Base-by-base conservation (phyloP, 1,140 invertebrate genomes). In the Drosophila nigrodunni region DNA sequence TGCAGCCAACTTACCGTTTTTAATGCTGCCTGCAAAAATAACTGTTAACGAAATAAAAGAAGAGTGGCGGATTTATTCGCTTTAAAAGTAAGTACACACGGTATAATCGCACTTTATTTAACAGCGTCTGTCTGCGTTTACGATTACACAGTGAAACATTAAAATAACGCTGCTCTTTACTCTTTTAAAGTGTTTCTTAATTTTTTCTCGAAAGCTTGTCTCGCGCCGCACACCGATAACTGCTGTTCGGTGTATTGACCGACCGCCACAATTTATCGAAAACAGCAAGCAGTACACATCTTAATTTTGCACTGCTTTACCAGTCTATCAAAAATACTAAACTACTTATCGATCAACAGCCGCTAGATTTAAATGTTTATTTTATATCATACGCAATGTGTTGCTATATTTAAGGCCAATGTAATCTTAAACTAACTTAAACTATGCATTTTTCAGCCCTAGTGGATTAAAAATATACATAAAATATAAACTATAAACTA, bases 221-320 rank as follows among this genome's bases (percentile, higher is more conserved):
- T 35, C 34, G 25, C 6, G 0, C 6, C 21, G 3, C 4, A 37
- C 18, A 18, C 49, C 65, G 59, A 34, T 37, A 46, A 25, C 60
- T 57, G 44, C 35, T 50, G 1, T 3, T 7, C 2, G 11, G 34
- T n/a, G 3, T 18, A 60, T 60, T 7, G 10, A 18, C 64, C 39
- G 18, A 50, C 70, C 62, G 15, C 70, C 46, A 73, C 70, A 67
- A 59, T 25, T 44, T 39, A 62, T 70, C 59, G 67, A 52, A 10
- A 35, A 21, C 34, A 6, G 7, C 2, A n/a, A 21, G 13, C 11
- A n/a, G 9, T 2, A 34, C 4, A n/a, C 1, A 0, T 4, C 0
- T n/a, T 1, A n/a, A 2, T 3, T 41, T 41, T 30, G 1, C 25
- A 59, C 60, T 55, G 54, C 0, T 7, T 2, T 7, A 15, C 34